Conservation (phyloP, 2,888 invertebrate genomes). For the Philonicus albiceps region DNA sequence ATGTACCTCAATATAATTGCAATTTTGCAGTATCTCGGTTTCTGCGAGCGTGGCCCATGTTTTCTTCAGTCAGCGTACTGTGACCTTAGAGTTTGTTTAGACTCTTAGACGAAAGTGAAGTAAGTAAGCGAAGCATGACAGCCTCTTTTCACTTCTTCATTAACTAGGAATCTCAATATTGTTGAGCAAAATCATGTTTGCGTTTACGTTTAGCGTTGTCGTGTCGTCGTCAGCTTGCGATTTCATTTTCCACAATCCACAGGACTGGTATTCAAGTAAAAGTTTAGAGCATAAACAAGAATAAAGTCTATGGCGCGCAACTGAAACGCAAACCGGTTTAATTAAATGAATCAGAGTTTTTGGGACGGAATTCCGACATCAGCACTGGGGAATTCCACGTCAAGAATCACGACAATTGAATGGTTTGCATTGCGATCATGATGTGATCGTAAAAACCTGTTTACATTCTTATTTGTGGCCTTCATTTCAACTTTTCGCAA, state of each 20-base stretch:
- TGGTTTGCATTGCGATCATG: neutral
- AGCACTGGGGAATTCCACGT: conserved; percentile 8
- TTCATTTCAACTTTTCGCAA: neutral
- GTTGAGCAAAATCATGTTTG: neutral
- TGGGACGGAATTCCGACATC: neutral
- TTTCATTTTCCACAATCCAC: neutral
- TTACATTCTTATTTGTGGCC: neutral
- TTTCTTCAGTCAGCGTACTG: neutral
- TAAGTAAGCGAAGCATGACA: conserved; percentile 5
- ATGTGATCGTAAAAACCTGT: neutral
- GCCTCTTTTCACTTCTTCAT: neutral
- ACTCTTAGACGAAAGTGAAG: neutral
- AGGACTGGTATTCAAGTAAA: conserved; percentile 6
- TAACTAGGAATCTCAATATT: neutral
- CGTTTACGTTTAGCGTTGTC: neutral
- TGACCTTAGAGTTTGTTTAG: neutral
- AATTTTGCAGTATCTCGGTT: neutral
- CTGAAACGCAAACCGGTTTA: conserved; percentile 11
- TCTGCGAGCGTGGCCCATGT: neutral
- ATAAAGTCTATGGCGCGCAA: neutral
- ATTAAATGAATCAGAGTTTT: conserved; percentile 25
- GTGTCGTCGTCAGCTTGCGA: neutral
- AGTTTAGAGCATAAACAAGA: neutral
- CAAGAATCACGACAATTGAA: neutral
- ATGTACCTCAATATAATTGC: neutral